Conservation (phyloP, 2,113 vertebrate genomes). For the Hyaena hyaena region DNA sequence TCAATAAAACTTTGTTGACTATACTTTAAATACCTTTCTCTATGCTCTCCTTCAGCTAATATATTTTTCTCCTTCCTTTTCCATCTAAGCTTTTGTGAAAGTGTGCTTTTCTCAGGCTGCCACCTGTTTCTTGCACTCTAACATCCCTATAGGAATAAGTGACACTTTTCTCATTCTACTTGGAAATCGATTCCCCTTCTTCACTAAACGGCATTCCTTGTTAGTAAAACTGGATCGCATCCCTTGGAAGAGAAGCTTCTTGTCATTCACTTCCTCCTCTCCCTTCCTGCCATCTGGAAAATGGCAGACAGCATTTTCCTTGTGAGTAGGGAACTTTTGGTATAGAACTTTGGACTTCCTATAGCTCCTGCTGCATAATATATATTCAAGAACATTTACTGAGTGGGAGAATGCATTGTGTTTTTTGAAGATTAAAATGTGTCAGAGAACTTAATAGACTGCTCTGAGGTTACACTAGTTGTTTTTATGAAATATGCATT, state of each 20-base stretch:
- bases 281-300: neutral
- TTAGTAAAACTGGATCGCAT: neutral
- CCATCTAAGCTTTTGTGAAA: neutral
- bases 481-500: neutral
- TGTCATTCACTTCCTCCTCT: neutral
- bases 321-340: neutral
- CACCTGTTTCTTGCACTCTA: neutral
- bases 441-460: neutral
- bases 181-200: neutral
- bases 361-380: neutral
- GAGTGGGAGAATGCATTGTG: neutral
- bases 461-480: neutral
- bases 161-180: neutral
- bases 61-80: neutral
- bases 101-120: neutral
- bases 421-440: neutral
- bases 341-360: conserved; percentile 3
- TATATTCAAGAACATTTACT: neutral
- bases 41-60: neutral
- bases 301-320: neutral
- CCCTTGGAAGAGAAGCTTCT: neutral
- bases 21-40: neutral
- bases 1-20: neutral
- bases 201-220: neutral
- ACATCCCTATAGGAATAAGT: neutral